phyloP scores from a whole-genome alignment of 2,797 vertebrate genomes.

The Serranus cabrilla region DNA sequence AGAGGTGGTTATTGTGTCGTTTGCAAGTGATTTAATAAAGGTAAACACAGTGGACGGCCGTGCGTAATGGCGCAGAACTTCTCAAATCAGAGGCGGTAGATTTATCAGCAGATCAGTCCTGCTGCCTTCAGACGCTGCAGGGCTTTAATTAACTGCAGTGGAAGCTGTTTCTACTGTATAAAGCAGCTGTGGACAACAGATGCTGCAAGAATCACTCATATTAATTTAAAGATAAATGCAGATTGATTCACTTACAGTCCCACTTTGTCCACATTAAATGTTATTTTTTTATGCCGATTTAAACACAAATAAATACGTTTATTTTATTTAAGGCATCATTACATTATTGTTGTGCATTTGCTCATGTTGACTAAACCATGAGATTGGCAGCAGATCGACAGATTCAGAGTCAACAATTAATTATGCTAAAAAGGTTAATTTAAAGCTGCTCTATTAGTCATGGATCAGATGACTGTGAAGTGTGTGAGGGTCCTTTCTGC shows the following conservation, averaged over 20 bases:
- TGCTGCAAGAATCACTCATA: neutral
- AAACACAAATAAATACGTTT: neutral
- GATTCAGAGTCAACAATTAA: too few relatives aligned
- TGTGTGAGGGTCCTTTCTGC: too few relatives aligned
- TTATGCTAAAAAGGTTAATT: too few relatives aligned
- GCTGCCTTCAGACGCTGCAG: constrained; percentile 1
- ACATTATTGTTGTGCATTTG: neutral
- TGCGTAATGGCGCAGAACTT: neutral
- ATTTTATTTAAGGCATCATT: neutral
- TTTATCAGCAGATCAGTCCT: constrained; percentile 1
- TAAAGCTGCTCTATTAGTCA: too few relatives aligned
- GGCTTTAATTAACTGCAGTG: constrained; percentile 1
- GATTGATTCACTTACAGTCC: neutral
- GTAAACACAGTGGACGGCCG: neutral
- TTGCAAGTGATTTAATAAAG: constrained; percentile 5
- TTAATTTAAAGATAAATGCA: neutral
- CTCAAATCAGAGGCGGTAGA: neutral
- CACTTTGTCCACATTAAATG: neutral
- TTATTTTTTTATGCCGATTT: neutral
- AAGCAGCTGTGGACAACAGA: constrained; percentile 9
- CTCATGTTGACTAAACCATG: neutral
- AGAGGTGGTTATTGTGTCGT: neutral
- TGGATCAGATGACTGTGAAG: too few relatives aligned
- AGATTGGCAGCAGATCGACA: neutral
- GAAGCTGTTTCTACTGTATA: neutral